Evolutionary conservation across 2,113 vertebrate genomes (phyloP).

Genomic region (Noctilio leporinus): DNA sequence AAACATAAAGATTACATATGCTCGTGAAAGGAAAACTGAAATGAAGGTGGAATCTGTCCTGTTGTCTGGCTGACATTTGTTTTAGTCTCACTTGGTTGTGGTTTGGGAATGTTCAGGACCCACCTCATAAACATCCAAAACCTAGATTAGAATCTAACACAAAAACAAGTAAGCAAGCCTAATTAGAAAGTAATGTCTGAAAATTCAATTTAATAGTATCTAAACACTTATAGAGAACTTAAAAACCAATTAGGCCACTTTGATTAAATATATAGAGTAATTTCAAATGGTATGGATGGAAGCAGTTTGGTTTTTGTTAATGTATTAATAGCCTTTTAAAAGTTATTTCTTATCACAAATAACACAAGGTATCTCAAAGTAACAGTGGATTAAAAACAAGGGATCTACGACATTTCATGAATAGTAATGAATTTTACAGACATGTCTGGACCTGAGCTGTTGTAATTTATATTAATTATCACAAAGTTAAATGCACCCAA

Average conservation of each 20-base stretch:
- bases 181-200: background rate
- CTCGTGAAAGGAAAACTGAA: background rate
- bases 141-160: background rate
- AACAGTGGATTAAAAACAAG: background rate
- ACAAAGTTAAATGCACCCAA: background rate
- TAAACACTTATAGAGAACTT: background rate
- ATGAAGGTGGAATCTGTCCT: background rate
- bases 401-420: background rate
- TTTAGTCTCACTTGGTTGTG: background rate
- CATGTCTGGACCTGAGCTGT: background rate
- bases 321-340: background rate
- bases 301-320: background rate
- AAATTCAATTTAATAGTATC: background rate
- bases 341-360: conserved; percentile 20
- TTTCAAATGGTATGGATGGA: background rate
- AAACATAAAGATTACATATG: background rate
- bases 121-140: background rate
- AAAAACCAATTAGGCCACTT: background rate
- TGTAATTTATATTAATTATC: background rate
- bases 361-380: background rate
- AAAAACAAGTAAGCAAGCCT: background rate
- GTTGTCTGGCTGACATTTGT: background rate
- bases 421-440: background rate
- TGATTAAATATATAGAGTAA: background rate
- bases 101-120: background rate